Evolutionary conservation across 1,140 invertebrate genomes (phyloP).

Genomic region (Drosophila sp.): DNA sequence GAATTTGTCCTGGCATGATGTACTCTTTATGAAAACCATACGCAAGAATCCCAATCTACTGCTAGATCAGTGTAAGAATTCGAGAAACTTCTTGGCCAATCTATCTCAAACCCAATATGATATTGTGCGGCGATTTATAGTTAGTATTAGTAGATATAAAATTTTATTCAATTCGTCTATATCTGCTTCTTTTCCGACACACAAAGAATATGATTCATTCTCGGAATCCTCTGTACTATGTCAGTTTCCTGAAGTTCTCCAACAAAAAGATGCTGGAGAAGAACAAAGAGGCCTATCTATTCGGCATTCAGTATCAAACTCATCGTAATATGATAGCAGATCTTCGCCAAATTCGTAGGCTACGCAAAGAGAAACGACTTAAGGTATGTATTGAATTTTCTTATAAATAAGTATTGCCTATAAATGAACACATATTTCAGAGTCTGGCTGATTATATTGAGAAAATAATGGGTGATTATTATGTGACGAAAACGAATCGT

Average conservation of each 20-base stretch:
- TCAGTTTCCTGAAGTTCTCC: slow-evolving; percentile 55
- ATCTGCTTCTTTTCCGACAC: neutral
- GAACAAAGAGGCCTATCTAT: slow-evolving; percentile 57
- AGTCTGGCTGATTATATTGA: slow-evolving; percentile 15
- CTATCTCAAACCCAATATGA: slow-evolving; percentile 59
- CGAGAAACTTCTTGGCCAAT: slow-evolving; percentile 24
- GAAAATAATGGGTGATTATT: slow-evolving; percentile 74
- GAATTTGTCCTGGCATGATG: slow-evolving; percentile 69
- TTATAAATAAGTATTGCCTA: neutral
- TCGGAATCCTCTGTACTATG: slow-evolving; percentile 66
- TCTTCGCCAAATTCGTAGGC: slow-evolving; percentile 48
- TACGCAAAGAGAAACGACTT: slow-evolving; percentile 46
- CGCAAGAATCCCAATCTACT: slow-evolving; percentile 57
- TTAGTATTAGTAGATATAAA: slow-evolving; percentile 4
- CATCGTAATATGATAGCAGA: slow-evolving; percentile 70
- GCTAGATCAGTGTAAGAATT: slow-evolving; percentile 60
- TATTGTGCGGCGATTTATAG: slow-evolving; percentile 62
- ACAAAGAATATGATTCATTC: slow-evolving; percentile 77
- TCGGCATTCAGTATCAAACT: slow-evolving; percentile 75
- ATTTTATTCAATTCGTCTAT: neutral
- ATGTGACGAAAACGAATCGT: slow-evolving; percentile 69
- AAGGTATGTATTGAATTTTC: slow-evolving; percentile 6
- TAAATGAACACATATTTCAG: neutral
- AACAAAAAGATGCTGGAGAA: slow-evolving; percentile 62
- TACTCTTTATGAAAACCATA: slow-evolving; percentile 67